Evolutionary conservation across 2,888 invertebrate genomes (phyloP).

Genomic region (Pocota personata): DNA sequence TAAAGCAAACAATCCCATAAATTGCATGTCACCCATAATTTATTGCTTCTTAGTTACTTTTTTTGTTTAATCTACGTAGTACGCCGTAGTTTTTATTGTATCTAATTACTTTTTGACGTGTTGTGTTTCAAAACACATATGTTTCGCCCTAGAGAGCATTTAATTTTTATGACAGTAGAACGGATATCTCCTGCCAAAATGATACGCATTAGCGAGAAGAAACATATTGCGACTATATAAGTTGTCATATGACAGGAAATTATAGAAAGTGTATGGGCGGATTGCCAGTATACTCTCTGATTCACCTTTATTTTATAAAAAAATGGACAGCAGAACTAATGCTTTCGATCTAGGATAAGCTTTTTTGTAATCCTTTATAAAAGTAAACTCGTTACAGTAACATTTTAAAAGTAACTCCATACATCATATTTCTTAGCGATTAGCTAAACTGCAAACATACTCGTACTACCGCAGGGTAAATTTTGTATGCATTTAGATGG

Average conservation of each 20-base stretch:
- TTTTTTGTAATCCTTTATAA: too few species aligned
- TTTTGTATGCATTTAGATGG: too few species aligned
- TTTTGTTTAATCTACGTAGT: not conserved
- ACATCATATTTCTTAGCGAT: too few species aligned
- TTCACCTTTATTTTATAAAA: not conserved
- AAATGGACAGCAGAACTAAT: not conserved
- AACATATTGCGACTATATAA: not conserved
- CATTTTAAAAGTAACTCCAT: too few species aligned
- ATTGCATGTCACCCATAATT: slow-evolving; percentile 1
- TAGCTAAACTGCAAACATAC: too few species aligned
- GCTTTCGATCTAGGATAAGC: not conserved
- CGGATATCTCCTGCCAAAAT: slow-evolving; percentile 20
- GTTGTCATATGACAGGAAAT: not conserved
- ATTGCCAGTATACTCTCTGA: not conserved
- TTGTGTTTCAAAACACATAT: not conserved
- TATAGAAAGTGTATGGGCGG: not conserved
- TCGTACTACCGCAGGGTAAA: too few species aligned
- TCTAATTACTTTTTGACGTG: slow-evolving; percentile 15
- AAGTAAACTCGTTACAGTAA: too few species aligned
- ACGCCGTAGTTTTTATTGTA: not conserved
- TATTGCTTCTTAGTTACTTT: not conserved
- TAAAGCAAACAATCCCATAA: not conserved
- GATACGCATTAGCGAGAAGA: not conserved
- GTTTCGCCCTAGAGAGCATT: not conserved
- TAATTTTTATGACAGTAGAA: slow-evolving; percentile 14